A percentile compares a stretch with the other conserved stretches of the same genome.
These are phyloP conservation scores for Oceanites oceanicus DNA, from an alignment of 2,113 vertebrate species.

Conservation along the genomic window DNA sequence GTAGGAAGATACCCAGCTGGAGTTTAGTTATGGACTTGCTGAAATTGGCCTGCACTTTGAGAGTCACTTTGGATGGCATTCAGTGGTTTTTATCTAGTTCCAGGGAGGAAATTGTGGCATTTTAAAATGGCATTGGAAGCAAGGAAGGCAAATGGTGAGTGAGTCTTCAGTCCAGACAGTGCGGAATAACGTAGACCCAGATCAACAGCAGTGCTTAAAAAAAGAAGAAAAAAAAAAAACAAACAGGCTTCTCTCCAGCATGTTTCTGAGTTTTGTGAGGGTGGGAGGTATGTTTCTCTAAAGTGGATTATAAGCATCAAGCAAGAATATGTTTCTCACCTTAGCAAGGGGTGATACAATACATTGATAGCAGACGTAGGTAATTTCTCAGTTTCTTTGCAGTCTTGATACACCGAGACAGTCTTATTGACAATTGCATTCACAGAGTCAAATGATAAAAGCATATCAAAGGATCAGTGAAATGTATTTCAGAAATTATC, in stretches of 20 bases:
- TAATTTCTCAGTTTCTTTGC: conserved; percentile 19
- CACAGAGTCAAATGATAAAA: conserved; percentile 41
- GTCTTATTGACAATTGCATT: conserved; percentile 24
- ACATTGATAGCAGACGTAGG: background rate
- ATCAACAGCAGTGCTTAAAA: conserved; percentile 11
- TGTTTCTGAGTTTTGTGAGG: background rate
- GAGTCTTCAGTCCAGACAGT: conserved; percentile 6
- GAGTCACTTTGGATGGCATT: conserved; percentile 59
- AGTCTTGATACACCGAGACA: background rate
- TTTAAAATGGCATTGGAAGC: conserved; percentile 61
- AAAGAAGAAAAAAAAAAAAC: background rate
- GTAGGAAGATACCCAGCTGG: conserved; percentile 26
- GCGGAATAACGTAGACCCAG: background rate
- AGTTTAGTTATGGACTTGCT: conserved; percentile 65
- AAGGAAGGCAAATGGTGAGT: conserved; percentile 54
- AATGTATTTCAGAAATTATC: conserved; percentile 10
- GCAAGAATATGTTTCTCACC: background rate
- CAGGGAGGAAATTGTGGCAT: conserved; percentile 46
- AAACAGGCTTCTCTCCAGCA: background rate
- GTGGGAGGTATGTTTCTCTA: background rate
- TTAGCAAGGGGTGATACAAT: background rate
- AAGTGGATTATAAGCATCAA: background rate
- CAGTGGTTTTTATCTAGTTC: conserved; percentile 55
- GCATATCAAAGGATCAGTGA: background rate
- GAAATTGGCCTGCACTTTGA: conserved; percentile 50